These are phyloP conservation scores for Sciurus niger DNA, from an alignment of 2,113 vertebrate genomes.

Conservation along the genomic window DNA sequence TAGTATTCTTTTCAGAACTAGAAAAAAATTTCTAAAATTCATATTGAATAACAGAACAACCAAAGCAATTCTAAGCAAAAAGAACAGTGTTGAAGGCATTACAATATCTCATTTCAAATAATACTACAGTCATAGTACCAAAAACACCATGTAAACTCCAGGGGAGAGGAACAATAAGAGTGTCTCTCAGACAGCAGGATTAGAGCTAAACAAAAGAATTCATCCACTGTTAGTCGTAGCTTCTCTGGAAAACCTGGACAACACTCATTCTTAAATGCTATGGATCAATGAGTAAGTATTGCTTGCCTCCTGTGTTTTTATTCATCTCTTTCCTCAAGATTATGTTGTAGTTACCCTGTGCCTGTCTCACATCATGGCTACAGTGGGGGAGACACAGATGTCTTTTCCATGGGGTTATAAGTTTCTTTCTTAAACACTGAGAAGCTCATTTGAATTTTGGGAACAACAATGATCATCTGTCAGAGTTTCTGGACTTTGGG, in stretches of 20 bases:
- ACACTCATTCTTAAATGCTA: accelerated
- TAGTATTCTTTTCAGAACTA: no score
- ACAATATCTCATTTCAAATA: no score
- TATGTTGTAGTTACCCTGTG: no score
- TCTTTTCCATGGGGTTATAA: accelerated
- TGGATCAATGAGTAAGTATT: accelerated
- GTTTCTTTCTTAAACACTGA: background rate
- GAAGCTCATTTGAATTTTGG: background rate
- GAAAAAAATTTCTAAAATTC: no score
- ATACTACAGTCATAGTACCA: no score
- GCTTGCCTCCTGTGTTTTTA: no score
- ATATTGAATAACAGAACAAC: no score
- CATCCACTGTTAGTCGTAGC: accelerated
- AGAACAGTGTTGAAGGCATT: no score
- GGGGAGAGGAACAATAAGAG: background rate
- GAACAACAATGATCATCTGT: background rate
- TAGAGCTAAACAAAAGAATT: background rate
- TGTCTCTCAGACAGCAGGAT: background rate
- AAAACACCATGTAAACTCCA: no score
- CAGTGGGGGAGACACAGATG: accelerated
- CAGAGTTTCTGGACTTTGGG: background rate
- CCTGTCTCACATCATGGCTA: accelerated
- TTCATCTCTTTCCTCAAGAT: background rate
- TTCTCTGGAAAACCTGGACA: background rate
- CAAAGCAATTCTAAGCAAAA: no score